Evolutionary conservation across 2,888 invertebrate genomes (phyloP).

Genomic region (Stramonita haemastoma): DNA sequence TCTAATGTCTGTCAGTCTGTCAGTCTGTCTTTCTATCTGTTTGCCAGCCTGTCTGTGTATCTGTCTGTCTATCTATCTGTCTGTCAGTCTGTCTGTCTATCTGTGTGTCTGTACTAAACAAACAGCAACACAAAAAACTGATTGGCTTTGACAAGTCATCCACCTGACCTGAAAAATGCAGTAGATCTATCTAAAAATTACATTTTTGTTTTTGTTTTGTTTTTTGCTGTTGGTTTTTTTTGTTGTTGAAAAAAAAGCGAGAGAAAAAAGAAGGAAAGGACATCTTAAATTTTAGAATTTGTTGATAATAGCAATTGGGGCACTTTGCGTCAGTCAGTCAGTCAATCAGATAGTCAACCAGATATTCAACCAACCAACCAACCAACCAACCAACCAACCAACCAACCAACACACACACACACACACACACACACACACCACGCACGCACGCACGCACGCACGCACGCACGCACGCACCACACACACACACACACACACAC

Average conservation of each 20-base stretch:
- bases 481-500: background rate
- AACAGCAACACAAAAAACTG: background rate
- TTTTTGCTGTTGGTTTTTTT: background rate
- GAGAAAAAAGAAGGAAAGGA: no score
- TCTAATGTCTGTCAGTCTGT: background rate
- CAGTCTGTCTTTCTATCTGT: background rate
- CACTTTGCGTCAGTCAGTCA: no score
- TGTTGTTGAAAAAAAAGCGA: no score
- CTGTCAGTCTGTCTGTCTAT: constrained; percentile 2
- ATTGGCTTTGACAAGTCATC: background rate
- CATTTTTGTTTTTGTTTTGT: background rate
- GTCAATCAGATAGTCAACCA: no score
- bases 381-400: no score
- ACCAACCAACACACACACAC: no score
- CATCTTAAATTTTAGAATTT: no score
- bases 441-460: background rate
- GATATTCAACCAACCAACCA: no score
- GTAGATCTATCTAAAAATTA: background rate
- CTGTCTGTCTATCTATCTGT: background rate
- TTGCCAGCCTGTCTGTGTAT: background rate
- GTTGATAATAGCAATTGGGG: no score
- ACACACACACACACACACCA: background rate
- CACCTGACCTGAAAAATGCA: background rate
- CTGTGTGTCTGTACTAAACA: background rate
- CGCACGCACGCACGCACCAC: background rate